A percentile compares a stretch with the other conserved stretches of the same genome.
phyloP scores from a whole-genome alignment of 2,888 invertebrate genomes.

The Cephus rjabovi region DNA sequence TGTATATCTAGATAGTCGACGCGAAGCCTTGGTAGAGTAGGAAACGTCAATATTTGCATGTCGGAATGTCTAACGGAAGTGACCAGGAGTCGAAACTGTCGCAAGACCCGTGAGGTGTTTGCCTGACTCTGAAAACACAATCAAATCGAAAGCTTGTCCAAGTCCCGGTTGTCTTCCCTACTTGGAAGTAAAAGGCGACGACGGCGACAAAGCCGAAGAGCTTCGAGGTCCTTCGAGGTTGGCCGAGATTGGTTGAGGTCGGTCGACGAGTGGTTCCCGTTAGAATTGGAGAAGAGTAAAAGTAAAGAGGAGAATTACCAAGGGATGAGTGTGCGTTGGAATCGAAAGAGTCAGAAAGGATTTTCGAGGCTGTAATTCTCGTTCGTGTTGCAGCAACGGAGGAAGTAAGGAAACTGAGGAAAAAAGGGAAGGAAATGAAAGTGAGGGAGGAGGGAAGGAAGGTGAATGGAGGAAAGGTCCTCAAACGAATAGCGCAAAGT shows the following conservation, averaged over 20 bases:
- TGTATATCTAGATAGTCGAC: no score
- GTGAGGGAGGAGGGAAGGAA: not conserved
- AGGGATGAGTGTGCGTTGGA: no score
- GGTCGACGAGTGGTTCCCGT: not conserved
- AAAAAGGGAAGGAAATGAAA: not conserved
- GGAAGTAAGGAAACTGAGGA: not conserved
- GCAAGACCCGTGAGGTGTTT: constrained; percentile 33
- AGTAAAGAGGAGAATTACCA: not conserved
- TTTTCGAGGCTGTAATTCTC: no score
- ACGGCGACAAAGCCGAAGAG: no score
- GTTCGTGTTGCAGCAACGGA: not conserved
- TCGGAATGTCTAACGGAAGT: not conserved
- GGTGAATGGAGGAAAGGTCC: not conserved
- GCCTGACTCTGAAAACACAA: constrained; percentile 36
- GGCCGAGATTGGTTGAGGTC: no score
- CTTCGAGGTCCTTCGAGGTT: no score
- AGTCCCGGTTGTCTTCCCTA: not conserved
- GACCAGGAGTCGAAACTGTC: constrained; percentile 11
- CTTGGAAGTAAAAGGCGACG: not conserved
- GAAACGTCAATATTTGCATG: no score
- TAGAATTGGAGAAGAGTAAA: not conserved
- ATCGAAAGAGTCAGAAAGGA: no score
- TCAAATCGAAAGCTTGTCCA: constrained; percentile 33
- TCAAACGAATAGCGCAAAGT: constrained; percentile 19
- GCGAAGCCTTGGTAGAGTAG: no score